Conservation (phyloP, 2,888 invertebrate genomes). For the Keiferia lycopersicella region DNA sequence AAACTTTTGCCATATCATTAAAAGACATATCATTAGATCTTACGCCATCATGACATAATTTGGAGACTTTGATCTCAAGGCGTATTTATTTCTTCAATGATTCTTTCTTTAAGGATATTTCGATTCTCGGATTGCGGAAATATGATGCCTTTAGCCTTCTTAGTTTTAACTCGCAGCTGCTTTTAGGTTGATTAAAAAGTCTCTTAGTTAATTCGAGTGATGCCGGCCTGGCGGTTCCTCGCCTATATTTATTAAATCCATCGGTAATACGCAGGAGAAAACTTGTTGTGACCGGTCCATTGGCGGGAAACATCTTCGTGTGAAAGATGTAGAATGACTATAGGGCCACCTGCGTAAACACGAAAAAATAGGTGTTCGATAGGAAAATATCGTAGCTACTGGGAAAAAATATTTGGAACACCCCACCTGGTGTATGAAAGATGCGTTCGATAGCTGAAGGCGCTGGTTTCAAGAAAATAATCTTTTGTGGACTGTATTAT, state of each 20-base stretch:
- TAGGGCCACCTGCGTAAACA: too few species aligned
- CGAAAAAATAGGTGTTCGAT: too few species aligned
- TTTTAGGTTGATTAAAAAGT: constrained; percentile 41
- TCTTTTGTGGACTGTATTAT: too few species aligned
- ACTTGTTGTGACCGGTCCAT: constrained; percentile 1
- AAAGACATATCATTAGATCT: constrained; percentile 19
- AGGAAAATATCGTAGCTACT: too few species aligned
- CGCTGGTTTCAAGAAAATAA: too few species aligned
- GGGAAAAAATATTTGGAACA: too few species aligned
- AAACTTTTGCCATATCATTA: constrained; percentile 23
- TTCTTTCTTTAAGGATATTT: background rate
- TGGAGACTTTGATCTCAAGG: constrained; percentile 39
- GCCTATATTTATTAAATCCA: constrained; percentile 16
- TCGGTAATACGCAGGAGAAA: background rate
- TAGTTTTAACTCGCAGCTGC: constrained; percentile 32
- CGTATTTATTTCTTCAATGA: constrained; percentile 12
- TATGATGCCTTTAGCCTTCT: constrained; percentile 21
- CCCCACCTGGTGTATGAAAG: too few species aligned
- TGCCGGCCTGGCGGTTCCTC: constrained; percentile 32
- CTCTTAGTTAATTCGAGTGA: constrained; percentile 24
- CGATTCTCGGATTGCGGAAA: constrained; percentile 3
- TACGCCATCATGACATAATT: background rate
- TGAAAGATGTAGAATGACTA: too few species aligned
- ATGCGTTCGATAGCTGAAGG: too few species aligned
- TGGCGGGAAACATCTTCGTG: background rate